Evolutionary conservation across 2,888 invertebrate species (phyloP).

Genomic region (Mayetiola destructor): DNA sequence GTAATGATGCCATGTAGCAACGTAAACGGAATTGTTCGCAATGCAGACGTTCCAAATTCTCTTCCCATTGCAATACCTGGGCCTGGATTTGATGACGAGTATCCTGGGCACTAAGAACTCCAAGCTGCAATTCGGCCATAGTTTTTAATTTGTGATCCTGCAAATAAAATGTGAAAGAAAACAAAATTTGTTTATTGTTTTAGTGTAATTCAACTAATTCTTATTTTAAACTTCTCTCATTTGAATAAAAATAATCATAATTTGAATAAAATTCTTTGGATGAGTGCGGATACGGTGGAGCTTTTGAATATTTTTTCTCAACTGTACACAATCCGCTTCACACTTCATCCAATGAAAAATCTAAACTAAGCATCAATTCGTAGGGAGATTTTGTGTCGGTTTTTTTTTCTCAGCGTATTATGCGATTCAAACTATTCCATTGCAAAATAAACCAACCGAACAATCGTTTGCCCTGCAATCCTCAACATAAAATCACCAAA

Average conservation of each 20-base stretch:
- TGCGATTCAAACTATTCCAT: no score
- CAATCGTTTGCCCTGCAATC: no score
- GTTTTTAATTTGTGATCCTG: constrained; percentile 95
- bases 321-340: no score
- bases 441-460: no score
- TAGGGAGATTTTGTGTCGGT: no score
- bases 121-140: constrained; percentile 96
- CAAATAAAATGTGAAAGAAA: background rate
- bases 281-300: background rate
- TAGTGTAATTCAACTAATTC: background rate
- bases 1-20: constrained; percentile 94
- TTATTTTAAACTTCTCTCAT: background rate
- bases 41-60: constrained; percentile 87
- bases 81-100: constrained; percentile 81
- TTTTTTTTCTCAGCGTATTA: no score
- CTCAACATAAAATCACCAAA: no score
- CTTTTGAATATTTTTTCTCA: no score
- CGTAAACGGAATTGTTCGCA: constrained; percentile 92
- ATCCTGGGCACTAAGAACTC: constrained; percentile 87
- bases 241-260: no score
- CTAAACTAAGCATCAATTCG: no score
- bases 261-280: background rate
- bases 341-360: no score
- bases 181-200: background rate
- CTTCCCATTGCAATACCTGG: constrained; percentile 93